Base-by-base conservation (phyloP, 2,888 invertebrate genomes). In the Trissolcus brochymenae region DNA sequence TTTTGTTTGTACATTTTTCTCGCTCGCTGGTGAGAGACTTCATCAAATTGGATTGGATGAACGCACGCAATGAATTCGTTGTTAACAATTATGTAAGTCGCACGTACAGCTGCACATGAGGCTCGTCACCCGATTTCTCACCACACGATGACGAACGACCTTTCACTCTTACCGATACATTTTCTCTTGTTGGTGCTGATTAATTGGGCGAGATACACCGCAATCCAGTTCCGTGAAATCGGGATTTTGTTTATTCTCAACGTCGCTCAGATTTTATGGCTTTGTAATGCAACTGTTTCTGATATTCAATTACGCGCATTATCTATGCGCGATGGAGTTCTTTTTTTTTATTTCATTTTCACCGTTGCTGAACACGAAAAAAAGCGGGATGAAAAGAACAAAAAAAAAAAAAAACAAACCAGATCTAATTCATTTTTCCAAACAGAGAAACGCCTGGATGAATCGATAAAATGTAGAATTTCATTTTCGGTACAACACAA, bases 121-220 rank as follows among this genome's bases (percentile, higher is more conserved):
- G n/a, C 71, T 51, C 72, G 43, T 46, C 46, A 46, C n/a, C 46
- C 46, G 73, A 66, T 73, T 65, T 66, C 60, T 60, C 68, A 57
- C 49, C 53, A 46, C 13, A 55, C 14, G 50, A 61, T 76, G 73
- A 78, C 61, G 60, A 59, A 78, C 65, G 68, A 74, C 78, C 78
- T 78, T 78, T 78, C 78, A 78, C 74, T 78, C 78, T 74, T 70
- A 41, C 46, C 61, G 14, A 49, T 35, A 66, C 59, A 70, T 78
- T 71, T 74, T 78, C 77, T 74, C 62, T 57, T 57, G 66, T 67
- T 61, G 53, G 51, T 43, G 61, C 29, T 62, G 72, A 76, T 76
- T 76, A 76, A 76, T 76, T 76, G 67, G 66, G 50, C 51, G 16
- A 61, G 76, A 76, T 76, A 72, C 56, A 66, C 67, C 55, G 59